Conservation (phyloP, 2,888 invertebrate species). For the Epinotia brunnichana region DNA sequence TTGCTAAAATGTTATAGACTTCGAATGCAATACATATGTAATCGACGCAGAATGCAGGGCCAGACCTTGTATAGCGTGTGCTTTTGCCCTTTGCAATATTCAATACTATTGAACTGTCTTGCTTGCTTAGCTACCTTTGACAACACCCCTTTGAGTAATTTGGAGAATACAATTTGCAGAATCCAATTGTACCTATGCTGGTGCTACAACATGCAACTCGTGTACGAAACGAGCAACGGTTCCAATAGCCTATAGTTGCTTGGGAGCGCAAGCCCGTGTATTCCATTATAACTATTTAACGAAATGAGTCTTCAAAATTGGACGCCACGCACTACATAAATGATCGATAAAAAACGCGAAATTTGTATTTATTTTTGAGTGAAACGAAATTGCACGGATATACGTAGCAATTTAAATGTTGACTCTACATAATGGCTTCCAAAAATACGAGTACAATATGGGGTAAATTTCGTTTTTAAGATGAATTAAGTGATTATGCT, state of each 20-base stretch:
- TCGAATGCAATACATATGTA: background rate
- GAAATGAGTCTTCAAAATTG: background rate
- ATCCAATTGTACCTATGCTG: background rate
- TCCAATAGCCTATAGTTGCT: too few species aligned
- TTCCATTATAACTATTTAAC: too few species aligned
- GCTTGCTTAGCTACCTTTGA: conserved; percentile 6
- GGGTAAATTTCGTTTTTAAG: conserved; percentile 27
- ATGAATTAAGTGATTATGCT: conserved; percentile 28
- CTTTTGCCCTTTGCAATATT: conserved; percentile 5
- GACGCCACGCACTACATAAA: too few species aligned
- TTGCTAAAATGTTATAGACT: too few species aligned
- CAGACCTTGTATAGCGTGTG: background rate
- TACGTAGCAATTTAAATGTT: conserved; percentile 37
- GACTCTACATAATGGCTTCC: conserved; percentile 29
- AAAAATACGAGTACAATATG: conserved; percentile 22
- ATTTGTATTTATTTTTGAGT: conserved; percentile 4
- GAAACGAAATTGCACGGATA: conserved; percentile 26
- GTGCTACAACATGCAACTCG: too few species aligned
- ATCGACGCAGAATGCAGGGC: background rate
- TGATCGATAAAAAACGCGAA: background rate
- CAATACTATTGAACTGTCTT: conserved; percentile 19
- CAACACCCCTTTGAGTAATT: conserved; percentile 19
- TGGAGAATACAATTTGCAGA: conserved; percentile 6
- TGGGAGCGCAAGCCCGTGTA: too few species aligned
- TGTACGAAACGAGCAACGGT: background rate